These are phyloP conservation scores for Zapus hudsonius DNA, from an alignment of 2,113 vertebrate genomes.

Conservation along the genomic window DNA sequence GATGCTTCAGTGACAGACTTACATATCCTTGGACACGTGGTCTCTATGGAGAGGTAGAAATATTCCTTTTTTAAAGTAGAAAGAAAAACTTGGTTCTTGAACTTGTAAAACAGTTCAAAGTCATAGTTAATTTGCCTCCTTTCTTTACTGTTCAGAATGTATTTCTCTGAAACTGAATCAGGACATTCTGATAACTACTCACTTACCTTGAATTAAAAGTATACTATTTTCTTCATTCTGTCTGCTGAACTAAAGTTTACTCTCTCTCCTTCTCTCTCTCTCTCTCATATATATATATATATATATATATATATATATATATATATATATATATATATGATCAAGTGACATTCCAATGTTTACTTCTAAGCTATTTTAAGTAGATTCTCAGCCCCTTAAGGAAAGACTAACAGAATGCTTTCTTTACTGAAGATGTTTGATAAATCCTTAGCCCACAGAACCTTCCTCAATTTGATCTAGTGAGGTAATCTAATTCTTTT, in stretches of 20 bases:
- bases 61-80: neutral
- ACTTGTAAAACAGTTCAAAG: constrained; percentile 18
- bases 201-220: constrained; percentile 42
- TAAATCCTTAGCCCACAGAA: no score
- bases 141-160: constrained; percentile 18
- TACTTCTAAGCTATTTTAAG: neutral
- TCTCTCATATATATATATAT: no score
- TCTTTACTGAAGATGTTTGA: no score
- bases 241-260: constrained; percentile 1
- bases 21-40: constrained; percentile 47
- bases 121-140: constrained; percentile 34
- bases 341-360: neutral
- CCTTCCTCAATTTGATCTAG: neutral
- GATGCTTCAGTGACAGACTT: constrained; percentile 56
- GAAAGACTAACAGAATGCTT: neutral
- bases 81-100: neutral
- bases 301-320: no score
- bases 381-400: neutral
- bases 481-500: no score
- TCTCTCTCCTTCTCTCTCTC: no score
- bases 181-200: neutral
- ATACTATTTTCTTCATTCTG: neutral
- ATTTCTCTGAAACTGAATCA: constrained; percentile 42
- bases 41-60: constrained; percentile 16
- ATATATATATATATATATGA: no score